phyloP scores from a whole-genome alignment of 92 coral and sea anemone genomes.

The Porites divaricata region DNA sequence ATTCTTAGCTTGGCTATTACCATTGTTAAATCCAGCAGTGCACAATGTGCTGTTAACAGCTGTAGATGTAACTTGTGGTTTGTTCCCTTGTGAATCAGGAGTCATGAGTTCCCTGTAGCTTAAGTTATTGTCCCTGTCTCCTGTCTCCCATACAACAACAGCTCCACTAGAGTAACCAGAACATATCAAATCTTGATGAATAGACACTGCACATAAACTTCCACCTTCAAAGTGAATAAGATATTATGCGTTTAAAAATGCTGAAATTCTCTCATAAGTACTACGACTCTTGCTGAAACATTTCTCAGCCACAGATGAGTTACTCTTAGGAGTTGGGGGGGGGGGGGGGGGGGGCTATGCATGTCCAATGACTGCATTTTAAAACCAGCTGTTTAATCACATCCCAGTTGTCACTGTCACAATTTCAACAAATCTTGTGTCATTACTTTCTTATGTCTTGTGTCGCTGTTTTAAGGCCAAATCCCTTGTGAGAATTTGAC shows the following conservation, averaged over 20 bases:
- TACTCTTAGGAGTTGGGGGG: too few species aligned
- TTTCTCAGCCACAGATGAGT: too few species aligned
- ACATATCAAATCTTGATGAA: conserved; percentile 60
- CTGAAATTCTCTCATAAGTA: too few species aligned
- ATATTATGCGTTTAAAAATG: not conserved
- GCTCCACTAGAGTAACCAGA: conserved; percentile 92
- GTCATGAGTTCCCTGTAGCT: conserved; percentile 66
- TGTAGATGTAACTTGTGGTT: conserved; percentile 67
- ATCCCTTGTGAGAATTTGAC: too few species aligned
- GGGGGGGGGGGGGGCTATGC: too few species aligned
- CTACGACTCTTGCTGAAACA: too few species aligned
- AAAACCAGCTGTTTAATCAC: too few species aligned
- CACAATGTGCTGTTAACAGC: conserved; percentile 62
- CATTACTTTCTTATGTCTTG: too few species aligned
- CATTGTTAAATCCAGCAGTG: conserved; percentile 85
- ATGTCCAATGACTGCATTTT: too few species aligned
- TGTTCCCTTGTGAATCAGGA: conserved; percentile 44
- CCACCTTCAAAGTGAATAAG: conserved; percentile 70
- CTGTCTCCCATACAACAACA: conserved; percentile 77
- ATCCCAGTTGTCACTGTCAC: too few species aligned
- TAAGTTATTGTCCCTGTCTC: conserved; percentile 40
- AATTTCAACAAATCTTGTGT: too few species aligned
- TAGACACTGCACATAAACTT: conserved; percentile 74
- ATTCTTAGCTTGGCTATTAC: conserved; percentile 24
- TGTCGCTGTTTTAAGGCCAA: too few species aligned